These are phyloP conservation scores for Abrostola tripartita DNA, from an alignment of 2,888 invertebrate genomes.

Conservation along the genomic window DNA sequence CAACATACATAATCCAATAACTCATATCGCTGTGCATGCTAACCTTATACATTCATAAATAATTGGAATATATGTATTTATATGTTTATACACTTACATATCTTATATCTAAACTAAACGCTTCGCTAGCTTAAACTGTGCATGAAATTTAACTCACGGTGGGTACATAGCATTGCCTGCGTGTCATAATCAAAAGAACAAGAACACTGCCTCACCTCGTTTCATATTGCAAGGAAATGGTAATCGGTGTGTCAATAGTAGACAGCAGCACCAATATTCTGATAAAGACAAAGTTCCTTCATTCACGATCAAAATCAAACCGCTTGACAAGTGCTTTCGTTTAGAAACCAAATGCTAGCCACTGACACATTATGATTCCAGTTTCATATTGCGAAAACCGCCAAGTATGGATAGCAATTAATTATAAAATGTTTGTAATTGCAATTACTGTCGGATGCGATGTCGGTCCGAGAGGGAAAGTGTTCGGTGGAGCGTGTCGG, in stretches of 20 bases:
- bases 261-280: background rate
- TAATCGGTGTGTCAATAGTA: constrained; percentile 1
- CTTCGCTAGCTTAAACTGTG: constrained; percentile 53
- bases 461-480: constrained; percentile 82
- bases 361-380: constrained; percentile 57
- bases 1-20: constrained; percentile 63
- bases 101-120: constrained; percentile 37
- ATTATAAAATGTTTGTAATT: constrained; percentile 68
- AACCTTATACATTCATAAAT: constrained; percentile 45
- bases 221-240: constrained; percentile 10
- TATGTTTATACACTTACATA: constrained; percentile 36
- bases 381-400: constrained; percentile 65
- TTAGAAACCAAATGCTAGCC: constrained; percentile 69
- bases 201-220: constrained; percentile 3
- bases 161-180: constrained; percentile 14
- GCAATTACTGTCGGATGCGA: constrained; percentile 73
- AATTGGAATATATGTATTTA: constrained; percentile 40
- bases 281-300: constrained; percentile 44
- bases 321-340: constrained; percentile 72
- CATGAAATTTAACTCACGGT: constrained; percentile 40
- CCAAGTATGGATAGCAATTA: constrained; percentile 59
- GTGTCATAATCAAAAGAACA: constrained; percentile 8
- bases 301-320: constrained; percentile 55
- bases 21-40: constrained; percentile 64
- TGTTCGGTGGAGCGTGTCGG: constrained; percentile 74